Conservation (phyloP, 92 coral and sea anemone species). For the Palythoa caribaeorum region DNA sequence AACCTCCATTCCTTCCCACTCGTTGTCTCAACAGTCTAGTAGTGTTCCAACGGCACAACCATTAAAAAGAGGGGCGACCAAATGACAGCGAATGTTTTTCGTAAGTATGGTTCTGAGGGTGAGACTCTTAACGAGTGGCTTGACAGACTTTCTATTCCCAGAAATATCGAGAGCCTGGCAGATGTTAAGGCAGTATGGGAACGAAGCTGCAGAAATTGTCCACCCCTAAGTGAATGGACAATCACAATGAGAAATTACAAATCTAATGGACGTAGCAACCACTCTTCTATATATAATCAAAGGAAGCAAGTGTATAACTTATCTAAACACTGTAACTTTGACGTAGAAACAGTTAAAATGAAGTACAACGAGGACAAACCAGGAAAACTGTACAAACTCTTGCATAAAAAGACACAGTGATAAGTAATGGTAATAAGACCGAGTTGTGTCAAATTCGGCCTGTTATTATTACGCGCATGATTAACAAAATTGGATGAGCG, state of each 20-base stretch:
- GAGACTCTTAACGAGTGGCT: slow-evolving; percentile 52
- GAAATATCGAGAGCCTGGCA: slow-evolving; percentile 57
- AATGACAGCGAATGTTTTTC: not conserved
- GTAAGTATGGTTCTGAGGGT: not conserved
- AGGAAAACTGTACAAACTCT: slow-evolving; percentile 61
- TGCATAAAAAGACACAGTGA: slow-evolving; percentile 44
- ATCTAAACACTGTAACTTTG: slow-evolving; percentile 46
- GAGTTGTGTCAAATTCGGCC: not conserved
- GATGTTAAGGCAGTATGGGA: slow-evolving; percentile 58
- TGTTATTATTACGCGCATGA: not conserved
- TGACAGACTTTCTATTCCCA: slow-evolving; percentile 52
- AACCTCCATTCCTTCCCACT: not conserved
- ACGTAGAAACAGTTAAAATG: slow-evolving; percentile 34
- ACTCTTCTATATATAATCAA: slow-evolving; percentile 60
- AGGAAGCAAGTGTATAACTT: slow-evolving; percentile 46
- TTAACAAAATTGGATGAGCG: no score
- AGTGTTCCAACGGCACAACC: not conserved
- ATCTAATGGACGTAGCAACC: slow-evolving; percentile 48
- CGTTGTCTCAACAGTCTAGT: not conserved
- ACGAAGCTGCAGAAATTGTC: slow-evolving; percentile 52
- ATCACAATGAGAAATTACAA: slow-evolving; percentile 45
- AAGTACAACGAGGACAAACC: slow-evolving; percentile 53
- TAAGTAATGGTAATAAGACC: not conserved
- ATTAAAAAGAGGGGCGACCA: not conserved
- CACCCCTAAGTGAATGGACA: slow-evolving; percentile 60